These are phyloP conservation scores for Gorsachius magnificus DNA, from an alignment of 2,797 vertebrate genomes.

Conservation along the genomic window DNA sequence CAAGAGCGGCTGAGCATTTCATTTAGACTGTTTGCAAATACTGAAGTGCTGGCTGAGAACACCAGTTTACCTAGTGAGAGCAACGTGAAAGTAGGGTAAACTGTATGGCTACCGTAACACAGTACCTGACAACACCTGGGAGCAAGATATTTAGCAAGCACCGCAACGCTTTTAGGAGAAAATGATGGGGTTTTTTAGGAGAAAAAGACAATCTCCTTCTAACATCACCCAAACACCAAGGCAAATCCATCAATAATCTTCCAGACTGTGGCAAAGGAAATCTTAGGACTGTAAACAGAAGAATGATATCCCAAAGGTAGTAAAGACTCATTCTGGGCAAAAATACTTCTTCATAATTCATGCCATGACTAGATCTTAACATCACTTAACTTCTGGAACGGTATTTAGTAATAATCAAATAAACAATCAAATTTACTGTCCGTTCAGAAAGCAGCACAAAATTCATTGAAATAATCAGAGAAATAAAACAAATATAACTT, in stretches of 20 bases:
- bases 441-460: background rate
- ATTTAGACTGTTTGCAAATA: background rate
- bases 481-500: background rate
- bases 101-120: background rate
- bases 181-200: background rate
- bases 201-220: background rate
- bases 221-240: background rate
- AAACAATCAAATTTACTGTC: background rate
- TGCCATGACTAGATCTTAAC: background rate
- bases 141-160: background rate
- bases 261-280: background rate
- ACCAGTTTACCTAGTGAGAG: background rate
- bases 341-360: background rate
- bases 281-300: background rate
- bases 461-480: background rate
- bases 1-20: background rate
- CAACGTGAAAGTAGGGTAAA: background rate
- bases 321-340: background rate
- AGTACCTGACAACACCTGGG: background rate
- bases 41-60: background rate
- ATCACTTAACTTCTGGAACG: background rate
- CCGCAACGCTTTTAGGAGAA: background rate
- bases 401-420: background rate
- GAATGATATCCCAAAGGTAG: background rate
- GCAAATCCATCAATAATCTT: background rate